A percentile compares a stretch with the other conserved stretches of the same genome.
phyloP scores from a whole-genome alignment of 1,140 invertebrate species.

The Philopotamus ludificatus region DNA sequence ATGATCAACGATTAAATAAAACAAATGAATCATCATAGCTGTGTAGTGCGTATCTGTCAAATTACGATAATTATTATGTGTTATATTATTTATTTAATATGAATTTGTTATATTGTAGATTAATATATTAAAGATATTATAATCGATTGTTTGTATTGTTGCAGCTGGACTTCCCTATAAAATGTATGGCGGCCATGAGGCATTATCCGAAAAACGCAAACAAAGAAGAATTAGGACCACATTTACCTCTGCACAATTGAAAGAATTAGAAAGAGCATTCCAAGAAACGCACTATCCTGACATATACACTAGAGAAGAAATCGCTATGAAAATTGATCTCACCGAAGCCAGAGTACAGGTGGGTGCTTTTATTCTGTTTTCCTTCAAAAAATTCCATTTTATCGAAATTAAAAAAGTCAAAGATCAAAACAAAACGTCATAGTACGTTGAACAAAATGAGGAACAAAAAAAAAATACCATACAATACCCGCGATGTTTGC shows the following conservation, averaged over 20 bases:
- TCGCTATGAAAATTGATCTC: conserved; percentile 96
- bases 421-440: background rate
- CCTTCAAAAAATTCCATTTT: background rate
- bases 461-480: too few relatives aligned
- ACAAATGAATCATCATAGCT: too few relatives aligned
- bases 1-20: too few relatives aligned
- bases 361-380: conserved; percentile 44
- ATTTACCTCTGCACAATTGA: conserved; percentile 94
- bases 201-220: conserved; percentile 86
- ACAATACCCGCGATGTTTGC: too few relatives aligned
- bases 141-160: too few relatives aligned
- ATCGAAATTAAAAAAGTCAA: conserved; percentile 6
- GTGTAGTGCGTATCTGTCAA: too few relatives aligned
- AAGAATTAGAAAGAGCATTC: conserved; percentile 95
- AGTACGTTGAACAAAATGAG: background rate
- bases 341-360: conserved; percentile 98
- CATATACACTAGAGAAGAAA: conserved; percentile 98
- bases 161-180: conserved; percentile 82
- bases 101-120: too few relatives aligned
- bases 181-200: conserved; percentile 81
- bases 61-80: too few relatives aligned
- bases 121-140: too few relatives aligned
- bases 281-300: conserved; percentile 98
- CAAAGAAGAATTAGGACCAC: conserved; percentile 93
- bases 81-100: too few relatives aligned